phyloP scores from a whole-genome alignment of 2,888 invertebrate species.

The Gymnoscelis rufifasciata region DNA sequence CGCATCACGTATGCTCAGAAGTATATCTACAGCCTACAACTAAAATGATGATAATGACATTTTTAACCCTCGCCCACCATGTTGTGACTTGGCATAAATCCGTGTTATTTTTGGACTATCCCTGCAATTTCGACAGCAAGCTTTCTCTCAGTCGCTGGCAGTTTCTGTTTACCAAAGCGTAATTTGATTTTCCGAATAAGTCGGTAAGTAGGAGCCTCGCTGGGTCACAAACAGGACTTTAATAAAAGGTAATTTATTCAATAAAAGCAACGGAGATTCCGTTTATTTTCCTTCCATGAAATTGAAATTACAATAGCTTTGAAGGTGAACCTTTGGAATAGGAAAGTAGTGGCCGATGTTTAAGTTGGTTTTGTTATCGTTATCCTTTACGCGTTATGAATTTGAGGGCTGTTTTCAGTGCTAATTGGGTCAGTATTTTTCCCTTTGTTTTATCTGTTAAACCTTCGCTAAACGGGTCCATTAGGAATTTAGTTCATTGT shows the following conservation, averaged over 20 bases:
- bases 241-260: constrained; percentile 71
- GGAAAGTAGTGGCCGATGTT: constrained; percentile 12
- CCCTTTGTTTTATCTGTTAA: too few relatives aligned
- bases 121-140: constrained; percentile 14
- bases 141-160: constrained; percentile 29
- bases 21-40: too few relatives aligned
- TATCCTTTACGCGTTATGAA: background rate
- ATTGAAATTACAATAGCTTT: constrained; percentile 23
- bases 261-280: constrained; percentile 61
- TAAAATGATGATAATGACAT: too few relatives aligned
- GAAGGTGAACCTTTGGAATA: constrained; percentile 12
- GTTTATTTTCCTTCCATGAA: constrained; percentile 23
- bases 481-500: too few relatives aligned
- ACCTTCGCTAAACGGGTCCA: too few relatives aligned
- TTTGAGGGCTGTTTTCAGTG: background rate
- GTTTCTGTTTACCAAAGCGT: constrained; percentile 49
- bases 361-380: constrained; percentile 1
- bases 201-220: constrained; percentile 46
- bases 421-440: background rate
- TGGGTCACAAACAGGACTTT: constrained; percentile 64
- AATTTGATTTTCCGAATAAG: constrained; percentile 53
- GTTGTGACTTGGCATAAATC: constrained; percentile 11
- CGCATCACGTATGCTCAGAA: too few relatives aligned
- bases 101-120: constrained; percentile 13
- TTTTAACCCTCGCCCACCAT: background rate